phyloP scores from a whole-genome alignment of 2,797 vertebrate species.

The Heterohyrax brucei region DNA sequence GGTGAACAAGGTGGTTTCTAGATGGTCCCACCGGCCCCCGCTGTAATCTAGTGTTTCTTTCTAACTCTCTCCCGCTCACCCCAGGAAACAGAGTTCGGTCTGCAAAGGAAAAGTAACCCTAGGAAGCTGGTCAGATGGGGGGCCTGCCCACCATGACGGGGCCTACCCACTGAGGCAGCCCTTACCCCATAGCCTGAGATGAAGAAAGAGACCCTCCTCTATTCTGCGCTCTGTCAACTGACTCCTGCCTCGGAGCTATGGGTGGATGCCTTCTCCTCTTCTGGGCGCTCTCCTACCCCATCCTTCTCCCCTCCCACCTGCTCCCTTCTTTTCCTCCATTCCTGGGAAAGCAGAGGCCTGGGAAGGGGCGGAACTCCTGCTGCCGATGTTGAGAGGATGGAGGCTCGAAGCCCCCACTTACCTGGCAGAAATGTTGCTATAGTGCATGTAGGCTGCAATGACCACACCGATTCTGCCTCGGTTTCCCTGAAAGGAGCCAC shows the following conservation, averaged over 20 bases:
- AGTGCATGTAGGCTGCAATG: slow-evolving; percentile 99
- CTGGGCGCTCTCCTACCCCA: fast-evolving
- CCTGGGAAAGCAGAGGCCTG: neutral
- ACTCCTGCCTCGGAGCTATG: neutral
- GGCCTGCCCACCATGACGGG: neutral
- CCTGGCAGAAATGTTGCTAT: slow-evolving; percentile 99
- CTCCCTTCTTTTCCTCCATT: neutral
- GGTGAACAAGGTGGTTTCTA: neutral
- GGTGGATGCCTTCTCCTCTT: neutral
- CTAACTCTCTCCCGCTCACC: neutral
- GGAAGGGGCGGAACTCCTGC: fast-evolving
- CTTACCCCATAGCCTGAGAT: no score
- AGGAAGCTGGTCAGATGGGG: neutral
- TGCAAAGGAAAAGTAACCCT: neutral
- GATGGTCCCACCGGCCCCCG: neutral
- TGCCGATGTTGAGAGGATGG: neutral
- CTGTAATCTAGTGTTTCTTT: neutral
- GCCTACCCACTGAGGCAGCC: neutral
- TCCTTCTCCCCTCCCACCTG: neutral
- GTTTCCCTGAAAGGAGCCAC: slow-evolving; percentile 93
- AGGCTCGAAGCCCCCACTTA: slow-evolving; percentile 84
- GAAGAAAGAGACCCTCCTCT: neutral
- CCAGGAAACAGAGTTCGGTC: neutral
- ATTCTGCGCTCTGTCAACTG: neutral
- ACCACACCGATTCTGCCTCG: slow-evolving; percentile 97